Evolutionary conservation across 2,888 invertebrate genomes (phyloP).

Genomic region (Loripinus fragilis): DNA sequence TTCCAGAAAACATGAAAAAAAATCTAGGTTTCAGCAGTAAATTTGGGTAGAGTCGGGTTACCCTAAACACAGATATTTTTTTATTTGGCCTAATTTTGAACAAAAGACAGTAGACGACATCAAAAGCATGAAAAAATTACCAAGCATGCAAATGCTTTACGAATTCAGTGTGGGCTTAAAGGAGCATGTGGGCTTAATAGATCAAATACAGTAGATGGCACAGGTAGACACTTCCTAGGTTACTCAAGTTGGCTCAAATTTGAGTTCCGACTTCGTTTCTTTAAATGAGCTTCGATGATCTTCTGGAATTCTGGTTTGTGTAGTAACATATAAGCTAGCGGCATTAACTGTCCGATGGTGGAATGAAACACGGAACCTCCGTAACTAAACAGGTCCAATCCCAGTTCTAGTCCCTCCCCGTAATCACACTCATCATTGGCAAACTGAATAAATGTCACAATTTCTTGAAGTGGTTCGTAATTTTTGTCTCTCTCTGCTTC

Average conservation of each 20-base stretch:
- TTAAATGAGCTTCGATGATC: conserved; percentile 91
- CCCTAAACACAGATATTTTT: too few relatives aligned
- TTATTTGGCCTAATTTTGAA: too few relatives aligned
- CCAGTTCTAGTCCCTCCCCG: conserved; percentile 95
- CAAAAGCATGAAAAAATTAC: too few relatives aligned
- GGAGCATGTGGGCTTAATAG: too few relatives aligned
- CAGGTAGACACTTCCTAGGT: too few relatives aligned
- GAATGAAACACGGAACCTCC: conserved; percentile 88
- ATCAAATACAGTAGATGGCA: too few relatives aligned
- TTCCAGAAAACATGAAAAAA: too few relatives aligned
- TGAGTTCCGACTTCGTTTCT: conserved; percentile 85
- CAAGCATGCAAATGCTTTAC: too few relatives aligned
- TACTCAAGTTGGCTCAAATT: conserved; percentile 68
- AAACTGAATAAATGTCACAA: conserved; percentile 92
- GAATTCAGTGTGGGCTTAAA: too few relatives aligned
- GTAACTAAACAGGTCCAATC: conserved; percentile 92
- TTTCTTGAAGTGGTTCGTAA: conserved; percentile 90
- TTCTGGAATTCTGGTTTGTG: conserved; percentile 89
- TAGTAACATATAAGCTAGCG: conserved; percentile 90
- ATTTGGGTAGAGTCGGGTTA: too few relatives aligned
- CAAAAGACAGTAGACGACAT: too few relatives aligned
- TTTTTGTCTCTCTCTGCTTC: conserved; percentile 87
- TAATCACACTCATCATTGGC: conserved; percentile 98
- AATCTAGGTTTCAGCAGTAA: too few relatives aligned
- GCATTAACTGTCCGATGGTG: conserved; percentile 87